Percentiles rank a stretch among this genome's conserved stretches.
Conservation (phyloP, 2,888 invertebrate species). For the Cerceris rybyensis region DNA sequence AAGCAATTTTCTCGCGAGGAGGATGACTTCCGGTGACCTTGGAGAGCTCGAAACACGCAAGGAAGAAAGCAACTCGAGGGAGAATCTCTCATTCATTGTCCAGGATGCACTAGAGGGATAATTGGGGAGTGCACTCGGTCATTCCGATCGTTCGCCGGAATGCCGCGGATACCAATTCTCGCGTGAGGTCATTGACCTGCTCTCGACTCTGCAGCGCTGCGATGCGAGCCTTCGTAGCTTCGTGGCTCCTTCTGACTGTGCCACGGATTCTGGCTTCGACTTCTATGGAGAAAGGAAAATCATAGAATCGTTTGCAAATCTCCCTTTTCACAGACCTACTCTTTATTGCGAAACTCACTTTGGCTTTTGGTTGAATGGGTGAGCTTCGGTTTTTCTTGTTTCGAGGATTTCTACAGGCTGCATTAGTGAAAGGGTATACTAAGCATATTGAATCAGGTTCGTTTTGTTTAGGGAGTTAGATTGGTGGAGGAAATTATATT, state of each 20-base stretch:
- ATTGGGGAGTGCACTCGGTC: slow-evolving; percentile 59
- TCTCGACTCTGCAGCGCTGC: slow-evolving; percentile 30
- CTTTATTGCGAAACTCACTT: too few species aligned
- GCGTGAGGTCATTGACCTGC: slow-evolving; percentile 66
- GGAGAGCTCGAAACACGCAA: slow-evolving; percentile 20
- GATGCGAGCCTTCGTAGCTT: background rate
- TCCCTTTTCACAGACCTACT: too few species aligned
- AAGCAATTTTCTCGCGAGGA: slow-evolving; percentile 41
- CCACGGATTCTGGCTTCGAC: too few species aligned
- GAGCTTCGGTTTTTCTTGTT: too few species aligned
- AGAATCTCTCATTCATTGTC: slow-evolving; percentile 56
- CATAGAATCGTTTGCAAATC: too few species aligned
- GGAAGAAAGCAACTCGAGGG: slow-evolving; percentile 36
- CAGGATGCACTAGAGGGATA: slow-evolving; percentile 44
- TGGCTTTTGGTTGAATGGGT: too few species aligned
- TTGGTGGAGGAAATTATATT: too few species aligned
- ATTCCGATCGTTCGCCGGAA: slow-evolving; percentile 69
- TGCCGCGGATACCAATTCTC: slow-evolving; percentile 71
- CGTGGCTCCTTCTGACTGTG: background rate
- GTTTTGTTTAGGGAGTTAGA: too few species aligned
- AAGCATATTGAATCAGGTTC: too few species aligned
- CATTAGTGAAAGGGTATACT: too few species aligned
- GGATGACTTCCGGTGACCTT: slow-evolving; percentile 60
- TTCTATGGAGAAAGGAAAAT: too few species aligned
- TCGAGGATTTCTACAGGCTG: too few species aligned